phyloP scores from a whole-genome alignment of 1,140 invertebrate species.

The Eriosoma lanigerum region DNA sequence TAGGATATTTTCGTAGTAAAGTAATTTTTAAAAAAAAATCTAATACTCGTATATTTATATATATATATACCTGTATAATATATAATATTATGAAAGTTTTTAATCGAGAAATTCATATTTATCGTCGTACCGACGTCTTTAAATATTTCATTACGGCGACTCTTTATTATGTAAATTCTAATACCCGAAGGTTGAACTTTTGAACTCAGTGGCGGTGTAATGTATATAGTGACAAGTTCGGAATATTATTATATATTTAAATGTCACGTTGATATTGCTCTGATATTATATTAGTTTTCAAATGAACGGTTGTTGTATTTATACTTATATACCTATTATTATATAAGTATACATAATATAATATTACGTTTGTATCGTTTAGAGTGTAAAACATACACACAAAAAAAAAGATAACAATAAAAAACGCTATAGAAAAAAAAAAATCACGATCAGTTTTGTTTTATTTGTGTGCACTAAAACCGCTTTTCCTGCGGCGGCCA shows the following conservation, averaged over 20 bases:
- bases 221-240: neutral
- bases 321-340: neutral
- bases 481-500: neutral
- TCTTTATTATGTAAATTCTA: conserved; percentile 22
- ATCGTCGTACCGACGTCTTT: neutral
- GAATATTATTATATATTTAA: conserved; percentile 6
- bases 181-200: conserved; percentile 13
- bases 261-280: neutral
- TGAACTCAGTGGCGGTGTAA: neutral
- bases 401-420: neutral
- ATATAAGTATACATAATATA: neutral
- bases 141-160: conserved; percentile 12
- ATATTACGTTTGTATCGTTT: neutral
- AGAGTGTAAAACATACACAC: too few relatives aligned
- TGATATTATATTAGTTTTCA: neutral
- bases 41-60: conserved; percentile 12
- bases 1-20: neutral
- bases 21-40: conserved; percentile 17
- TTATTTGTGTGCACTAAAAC: neutral
- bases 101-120: conserved; percentile 28
- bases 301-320: conserved; percentile 4
- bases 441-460: neutral
- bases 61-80: neutral
- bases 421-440: neutral
- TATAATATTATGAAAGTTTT: conserved; percentile 3